These are phyloP conservation scores for Epizoanthus illoricatus DNA, from an alignment of 92 coral and sea anemone genomes.

Conservation along the genomic window DNA sequence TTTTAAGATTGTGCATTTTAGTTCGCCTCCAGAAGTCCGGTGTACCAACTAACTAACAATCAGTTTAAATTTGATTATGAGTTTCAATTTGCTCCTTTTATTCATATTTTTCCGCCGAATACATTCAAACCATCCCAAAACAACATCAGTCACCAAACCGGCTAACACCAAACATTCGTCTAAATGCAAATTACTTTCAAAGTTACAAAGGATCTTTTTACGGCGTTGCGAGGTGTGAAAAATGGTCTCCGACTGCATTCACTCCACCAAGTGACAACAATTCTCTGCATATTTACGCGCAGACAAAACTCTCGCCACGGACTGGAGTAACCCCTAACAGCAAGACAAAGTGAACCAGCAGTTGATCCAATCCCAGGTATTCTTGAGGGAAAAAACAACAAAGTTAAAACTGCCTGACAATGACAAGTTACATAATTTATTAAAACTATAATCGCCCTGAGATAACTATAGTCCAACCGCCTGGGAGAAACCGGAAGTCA, in stretches of 20 bases:
- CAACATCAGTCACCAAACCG: constrained; percentile 5
- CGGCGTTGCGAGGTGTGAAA: constrained; percentile 37
- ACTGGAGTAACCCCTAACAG: constrained; percentile 1
- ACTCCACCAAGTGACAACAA: constrained; percentile 12
- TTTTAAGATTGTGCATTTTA: too few species aligned
- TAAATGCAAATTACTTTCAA: constrained; percentile 29
- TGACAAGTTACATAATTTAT: constrained; percentile 17
- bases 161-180: constrained; percentile 1
- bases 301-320: constrained; percentile 16
- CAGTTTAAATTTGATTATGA: too few species aligned
- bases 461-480: too few species aligned
- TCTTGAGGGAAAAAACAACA: neutral
- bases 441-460: neutral
- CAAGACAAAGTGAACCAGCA: constrained; percentile 1
- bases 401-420: constrained; percentile 20
- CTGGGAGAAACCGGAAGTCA: too few species aligned
- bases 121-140: neutral
- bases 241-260: constrained; percentile 37
- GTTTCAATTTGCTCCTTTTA: too few species aligned
- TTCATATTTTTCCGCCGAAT: neutral
- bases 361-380: neutral
- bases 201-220: constrained; percentile 25
- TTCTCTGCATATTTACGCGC: constrained; percentile 4
- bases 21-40: too few species aligned
- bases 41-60: too few species aligned